These are phyloP conservation scores for Dolichopus griseipennis DNA, from an alignment of 2,888 invertebrate species.

Conservation along the genomic window DNA sequence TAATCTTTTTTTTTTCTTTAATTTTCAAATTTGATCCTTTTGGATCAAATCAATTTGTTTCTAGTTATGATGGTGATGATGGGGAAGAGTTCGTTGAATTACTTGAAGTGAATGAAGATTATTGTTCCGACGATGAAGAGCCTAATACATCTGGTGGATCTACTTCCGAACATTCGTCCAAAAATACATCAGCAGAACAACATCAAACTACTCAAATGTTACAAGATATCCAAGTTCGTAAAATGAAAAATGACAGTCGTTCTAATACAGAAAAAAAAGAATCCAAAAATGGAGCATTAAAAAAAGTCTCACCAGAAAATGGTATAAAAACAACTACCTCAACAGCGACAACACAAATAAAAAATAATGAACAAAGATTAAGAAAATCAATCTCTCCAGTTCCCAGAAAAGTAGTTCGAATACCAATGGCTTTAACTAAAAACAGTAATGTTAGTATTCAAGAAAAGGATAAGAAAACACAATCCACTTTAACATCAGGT, in stretches of 20 bases:
- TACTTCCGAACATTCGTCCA: neutral
- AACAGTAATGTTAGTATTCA: neutral
- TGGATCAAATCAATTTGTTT: too few relatives aligned
- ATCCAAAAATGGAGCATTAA: neutral
- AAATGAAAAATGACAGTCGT: neutral
- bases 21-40: too few relatives aligned
- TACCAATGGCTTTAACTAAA: neutral
- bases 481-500: neutral
- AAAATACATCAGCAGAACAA: neutral
- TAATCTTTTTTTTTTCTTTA: too few relatives aligned
- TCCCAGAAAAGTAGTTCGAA: neutral
- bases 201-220: neutral
- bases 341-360: neutral
- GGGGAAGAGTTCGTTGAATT: slow-evolving; percentile 32
- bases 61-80: slow-evolving; percentile 11
- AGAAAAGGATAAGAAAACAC: neutral
- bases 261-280: neutral
- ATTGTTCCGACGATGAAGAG: neutral
- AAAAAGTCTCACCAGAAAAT: neutral
- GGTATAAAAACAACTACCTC: neutral
- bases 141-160: neutral
- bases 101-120: slow-evolving; percentile 38
- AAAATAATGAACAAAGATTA: neutral
- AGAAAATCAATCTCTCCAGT: neutral
- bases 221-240: neutral